These are phyloP conservation scores for Glandiceps talaboti DNA, from an alignment of 53 echinoderm and acorn worm species.

Conservation along the genomic window DNA sequence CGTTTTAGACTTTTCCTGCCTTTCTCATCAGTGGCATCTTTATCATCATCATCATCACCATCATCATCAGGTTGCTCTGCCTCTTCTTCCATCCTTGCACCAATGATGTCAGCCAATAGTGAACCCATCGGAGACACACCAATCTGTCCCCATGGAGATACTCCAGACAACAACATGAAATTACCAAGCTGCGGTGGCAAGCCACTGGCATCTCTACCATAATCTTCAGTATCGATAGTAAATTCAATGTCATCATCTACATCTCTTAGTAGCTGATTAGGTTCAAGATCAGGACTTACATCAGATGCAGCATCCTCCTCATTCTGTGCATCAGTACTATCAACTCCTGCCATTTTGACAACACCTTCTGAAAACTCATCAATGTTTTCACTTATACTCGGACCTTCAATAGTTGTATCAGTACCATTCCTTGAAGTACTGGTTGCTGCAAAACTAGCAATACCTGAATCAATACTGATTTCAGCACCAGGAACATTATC, in stretches of 20 bases:
- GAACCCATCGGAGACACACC: background rate
- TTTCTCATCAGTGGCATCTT: no score
- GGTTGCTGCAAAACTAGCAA: background rate
- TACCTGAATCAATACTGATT: background rate
- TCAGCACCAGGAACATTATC: background rate
- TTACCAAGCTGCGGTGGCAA: background rate
- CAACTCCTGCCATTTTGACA: no score
- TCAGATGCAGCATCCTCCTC: background rate
- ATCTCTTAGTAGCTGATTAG: background rate
- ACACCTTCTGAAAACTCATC: no score
- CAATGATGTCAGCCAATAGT: background rate
- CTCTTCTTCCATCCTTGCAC: background rate
- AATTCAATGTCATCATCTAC: background rate
- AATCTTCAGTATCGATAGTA: background rate
- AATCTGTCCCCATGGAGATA: background rate
- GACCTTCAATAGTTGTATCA: background rate
- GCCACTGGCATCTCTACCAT: background rate
- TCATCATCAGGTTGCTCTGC: background rate
- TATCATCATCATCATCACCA: background rate
- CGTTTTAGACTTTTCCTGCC: background rate
- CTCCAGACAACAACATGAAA: background rate
- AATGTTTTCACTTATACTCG: background rate
- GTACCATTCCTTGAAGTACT: background rate
- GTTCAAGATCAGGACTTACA: background rate
- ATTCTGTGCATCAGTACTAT: background rate